Conservation (phyloP, 1,140 invertebrate species). For the Pogonognathellus flavescens region DNA sequence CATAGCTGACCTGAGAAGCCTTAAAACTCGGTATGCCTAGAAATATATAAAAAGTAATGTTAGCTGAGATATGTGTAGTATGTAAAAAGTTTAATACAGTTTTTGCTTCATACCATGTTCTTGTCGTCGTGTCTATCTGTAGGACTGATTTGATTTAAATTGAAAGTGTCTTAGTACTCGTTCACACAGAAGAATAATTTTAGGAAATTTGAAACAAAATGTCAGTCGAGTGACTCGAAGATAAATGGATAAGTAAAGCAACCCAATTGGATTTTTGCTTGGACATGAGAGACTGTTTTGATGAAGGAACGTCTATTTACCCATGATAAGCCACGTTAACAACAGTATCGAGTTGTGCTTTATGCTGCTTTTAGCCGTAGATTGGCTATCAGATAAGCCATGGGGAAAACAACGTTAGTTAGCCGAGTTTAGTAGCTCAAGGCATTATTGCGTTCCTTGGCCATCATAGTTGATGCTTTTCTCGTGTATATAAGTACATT, state of each 20-base stretch:
- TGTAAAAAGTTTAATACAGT: too few species aligned
- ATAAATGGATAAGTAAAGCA: slow-evolving; percentile 44
- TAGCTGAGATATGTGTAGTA: too few species aligned
- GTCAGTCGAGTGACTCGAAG: slow-evolving; percentile 31
- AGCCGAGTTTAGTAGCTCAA: slow-evolving; percentile 8
- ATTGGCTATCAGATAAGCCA: slow-evolving; percentile 41
- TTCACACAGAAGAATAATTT: slow-evolving; percentile 19
- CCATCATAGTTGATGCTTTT: slow-evolving; percentile 18
- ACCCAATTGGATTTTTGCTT: slow-evolving; percentile 16
- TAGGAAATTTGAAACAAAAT: slow-evolving; percentile 33
- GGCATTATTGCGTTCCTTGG: background rate
- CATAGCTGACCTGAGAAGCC: background rate
- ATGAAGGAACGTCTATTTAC: slow-evolving; percentile 8
- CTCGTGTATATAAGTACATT: background rate
- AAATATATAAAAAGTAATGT: too few species aligned
- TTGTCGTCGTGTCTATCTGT: slow-evolving; percentile 2
- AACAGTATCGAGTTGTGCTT: slow-evolving; percentile 9
- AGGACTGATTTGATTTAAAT: slow-evolving; percentile 22
- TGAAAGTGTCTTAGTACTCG: background rate
- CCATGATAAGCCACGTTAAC: background rate
- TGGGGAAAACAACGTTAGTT: slow-evolving; percentile 41
- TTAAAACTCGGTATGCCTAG: background rate
- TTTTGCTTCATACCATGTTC: too few species aligned
- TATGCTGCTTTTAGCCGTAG: background rate
- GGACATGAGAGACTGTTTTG: slow-evolving; percentile 1